Evolutionary conservation across 1,140 invertebrate species (phyloP), one percentile per base, ranked within the genome.

Genomic region (Holotrichia oblita): DNA sequence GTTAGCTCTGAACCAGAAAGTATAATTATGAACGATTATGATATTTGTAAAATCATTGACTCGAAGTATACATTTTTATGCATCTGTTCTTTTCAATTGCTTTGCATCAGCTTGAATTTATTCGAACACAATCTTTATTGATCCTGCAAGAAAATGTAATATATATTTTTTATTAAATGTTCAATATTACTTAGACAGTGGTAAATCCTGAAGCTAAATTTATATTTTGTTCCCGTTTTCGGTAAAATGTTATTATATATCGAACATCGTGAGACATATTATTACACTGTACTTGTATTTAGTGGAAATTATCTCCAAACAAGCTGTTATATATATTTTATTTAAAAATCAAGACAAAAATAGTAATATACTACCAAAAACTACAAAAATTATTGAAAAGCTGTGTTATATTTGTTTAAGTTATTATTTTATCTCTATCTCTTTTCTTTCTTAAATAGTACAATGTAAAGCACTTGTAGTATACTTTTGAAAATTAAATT

Each of bases 401-500:
- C 27, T 73, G 27, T 42, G 72, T 73, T 73, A 73, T 42, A 40
- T 14, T 73, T 73, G 27, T 73, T 73, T 73, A 73, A 34, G n/a
- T 64, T 64, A 17, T 64, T 64, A 17, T 64, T 64, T 64, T 64
- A 64, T 64, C 59, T 64, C 22, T 64, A 14, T 64, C 59, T 22
- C 22, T 59, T 64, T 64, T 27, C 44, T 48, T 64, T 64, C 40
- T 17, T 40, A 40, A 73, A 73, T 40, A 73, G 40, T 73, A 73
- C 40, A 42, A 40, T 40, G 40, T 73, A 73, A 73, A 73, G 72
- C 72, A 73, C 72, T 73, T 73, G 72, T 73, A 73, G 72, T 40
- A 73, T 73, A 73, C 72, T 73, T 73, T 73, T 73, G 72, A 73
- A 73, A 40, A 73, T 73, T 73, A 73, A 73, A 73, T 40, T 73